Evolutionary conservation across 2,888 invertebrate species (phyloP).

Genomic region (Drosophila borborema): DNA sequence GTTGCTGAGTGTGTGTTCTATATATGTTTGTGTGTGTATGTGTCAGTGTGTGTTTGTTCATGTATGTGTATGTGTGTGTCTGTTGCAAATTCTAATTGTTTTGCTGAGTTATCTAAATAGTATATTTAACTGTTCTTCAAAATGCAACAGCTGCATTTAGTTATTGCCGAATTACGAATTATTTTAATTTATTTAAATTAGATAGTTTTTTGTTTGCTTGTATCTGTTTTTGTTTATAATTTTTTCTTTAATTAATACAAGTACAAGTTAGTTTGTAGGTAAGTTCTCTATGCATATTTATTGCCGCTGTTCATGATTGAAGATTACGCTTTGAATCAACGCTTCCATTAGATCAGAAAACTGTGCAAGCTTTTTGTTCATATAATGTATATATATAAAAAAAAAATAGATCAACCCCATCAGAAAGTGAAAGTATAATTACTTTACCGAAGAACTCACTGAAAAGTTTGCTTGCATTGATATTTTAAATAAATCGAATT

Average conservation of each 20-base stretch:
- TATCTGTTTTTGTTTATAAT: conserved; percentile 14
- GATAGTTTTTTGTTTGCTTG: conserved; percentile 28
- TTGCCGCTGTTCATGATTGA: conserved; percentile 27
- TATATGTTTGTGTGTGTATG: conserved; percentile 5
- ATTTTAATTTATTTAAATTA: conserved; percentile 40
- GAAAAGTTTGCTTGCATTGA: conserved; percentile 18
- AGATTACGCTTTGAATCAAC: conserved; percentile 6
- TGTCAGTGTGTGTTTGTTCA: conserved; percentile 13
- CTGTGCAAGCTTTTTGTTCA: conserved; percentile 15
- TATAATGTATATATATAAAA: conserved; percentile 5
- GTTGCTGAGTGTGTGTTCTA: conserved; percentile 18
- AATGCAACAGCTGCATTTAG: conserved; percentile 57
- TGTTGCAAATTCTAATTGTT: conserved; percentile 20
- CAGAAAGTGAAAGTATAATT: conserved; percentile 16
- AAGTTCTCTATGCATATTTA: conserved; percentile 37
- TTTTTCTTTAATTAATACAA: conserved; percentile 34
- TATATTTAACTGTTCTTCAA: conserved; percentile 38
- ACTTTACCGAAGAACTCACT: conserved; percentile 33
- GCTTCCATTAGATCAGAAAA: conserved; percentile 3
- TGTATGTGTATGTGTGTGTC: conserved; percentile 12
- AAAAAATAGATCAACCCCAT: conserved; percentile 26
- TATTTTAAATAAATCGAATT: conserved; percentile 1
- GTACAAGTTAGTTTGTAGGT: conserved; percentile 47
- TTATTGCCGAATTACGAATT: conserved; percentile 38
- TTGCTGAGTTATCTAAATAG: conserved; percentile 32